Evolutionary conservation across 1,140 invertebrate genomes (phyloP).

Genomic region (Drosophila pruinosa): DNA sequence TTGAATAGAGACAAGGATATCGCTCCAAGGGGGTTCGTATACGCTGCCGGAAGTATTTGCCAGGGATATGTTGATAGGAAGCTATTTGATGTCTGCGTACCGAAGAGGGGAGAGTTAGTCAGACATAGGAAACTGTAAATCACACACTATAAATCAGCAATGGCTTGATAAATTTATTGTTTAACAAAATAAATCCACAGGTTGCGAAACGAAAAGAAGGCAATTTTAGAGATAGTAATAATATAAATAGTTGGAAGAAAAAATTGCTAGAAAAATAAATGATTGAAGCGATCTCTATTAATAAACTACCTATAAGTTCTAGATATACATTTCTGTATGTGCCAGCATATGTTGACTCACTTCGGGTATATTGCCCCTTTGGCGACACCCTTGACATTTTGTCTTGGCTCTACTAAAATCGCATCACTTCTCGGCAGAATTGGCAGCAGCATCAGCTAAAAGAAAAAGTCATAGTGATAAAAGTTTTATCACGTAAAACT

Average conservation of each 20-base stretch:
- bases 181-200: slow-evolving; percentile 8
- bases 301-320: too few species aligned
- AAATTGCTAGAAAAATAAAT: too few species aligned
- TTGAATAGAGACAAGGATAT: slow-evolving; percentile 26
- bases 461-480: slow-evolving; percentile 74
- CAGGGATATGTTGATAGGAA: slow-evolving; percentile 1
- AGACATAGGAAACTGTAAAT: not conserved
- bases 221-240: not conserved
- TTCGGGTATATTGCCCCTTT: slow-evolving; percentile 2
- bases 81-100: slow-evolving; percentile 4
- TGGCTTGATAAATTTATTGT: not conserved
- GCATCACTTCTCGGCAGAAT: slow-evolving; percentile 40
- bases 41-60: slow-evolving; percentile 21
- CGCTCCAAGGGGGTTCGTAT: slow-evolving; percentile 2
- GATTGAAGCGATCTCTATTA: too few species aligned
- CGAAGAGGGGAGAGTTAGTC: not conserved
- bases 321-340: not conserved
- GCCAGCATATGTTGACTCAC: not conserved
- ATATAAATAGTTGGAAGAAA: too few species aligned
- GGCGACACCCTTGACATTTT: slow-evolving; percentile 29
- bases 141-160: slow-evolving; percentile 1
- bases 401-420: slow-evolving; percentile 54
- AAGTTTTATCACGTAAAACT: slow-evolving; percentile 81
- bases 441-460: slow-evolving; percentile 30
- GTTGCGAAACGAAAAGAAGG: not conserved